Percentiles rank a stretch among this genome's conserved stretches.
Conservation (phyloP, 2,113 vertebrate genomes). For the Myodes glareolus region DNA sequence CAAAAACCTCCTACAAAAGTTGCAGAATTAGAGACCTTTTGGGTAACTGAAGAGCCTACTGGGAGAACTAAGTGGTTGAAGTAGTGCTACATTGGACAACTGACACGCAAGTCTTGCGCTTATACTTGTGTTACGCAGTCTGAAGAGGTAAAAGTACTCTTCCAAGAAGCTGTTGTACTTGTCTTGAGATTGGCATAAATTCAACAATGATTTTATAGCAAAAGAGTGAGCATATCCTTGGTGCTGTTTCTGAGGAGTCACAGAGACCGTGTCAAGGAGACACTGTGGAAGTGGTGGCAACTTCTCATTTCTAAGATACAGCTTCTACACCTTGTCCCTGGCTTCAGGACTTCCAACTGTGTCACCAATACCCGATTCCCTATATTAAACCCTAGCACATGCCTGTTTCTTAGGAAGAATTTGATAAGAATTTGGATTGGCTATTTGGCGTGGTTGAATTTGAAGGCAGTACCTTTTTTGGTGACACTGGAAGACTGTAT, state of each 20-base stretch:
- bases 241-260: neutral
- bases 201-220: neutral
- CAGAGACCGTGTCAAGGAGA: neutral
- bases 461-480: slow-evolving; percentile 1
- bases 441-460: neutral
- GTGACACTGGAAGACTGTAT: neutral
- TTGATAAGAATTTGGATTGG: neutral
- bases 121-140: neutral
- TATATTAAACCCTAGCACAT: neutral
- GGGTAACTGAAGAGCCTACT: neutral
- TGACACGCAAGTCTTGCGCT: neutral
- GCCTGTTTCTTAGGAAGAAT: neutral
- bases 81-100: neutral
- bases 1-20: neutral
- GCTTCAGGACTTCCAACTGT: neutral
- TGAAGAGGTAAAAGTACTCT: slow-evolving; percentile 43
- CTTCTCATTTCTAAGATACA: neutral
- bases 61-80: neutral
- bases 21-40: neutral
- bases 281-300: neutral
- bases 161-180: neutral
- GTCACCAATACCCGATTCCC: neutral
- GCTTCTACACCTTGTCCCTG: neutral
- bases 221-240: neutral
- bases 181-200: neutral